phyloP scores from a whole-genome alignment of 2,888 invertebrate genomes.

The Antitype chi region DNA sequence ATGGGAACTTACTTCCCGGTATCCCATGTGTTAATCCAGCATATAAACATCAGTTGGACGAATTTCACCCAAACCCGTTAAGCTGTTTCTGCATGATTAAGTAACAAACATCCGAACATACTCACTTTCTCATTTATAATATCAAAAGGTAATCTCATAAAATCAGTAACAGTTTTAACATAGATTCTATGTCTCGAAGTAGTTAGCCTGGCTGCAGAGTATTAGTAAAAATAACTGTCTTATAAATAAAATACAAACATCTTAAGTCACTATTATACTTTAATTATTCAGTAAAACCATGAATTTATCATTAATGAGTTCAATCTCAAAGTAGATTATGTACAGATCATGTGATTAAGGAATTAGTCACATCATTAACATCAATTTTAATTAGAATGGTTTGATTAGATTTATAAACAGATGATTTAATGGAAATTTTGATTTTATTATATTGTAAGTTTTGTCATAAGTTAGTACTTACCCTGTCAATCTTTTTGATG shows the following conservation, averaged over 20 bases:
- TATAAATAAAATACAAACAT: constrained; percentile 23
- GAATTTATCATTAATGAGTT: constrained; percentile 9
- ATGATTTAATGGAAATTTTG: constrained; percentile 14
- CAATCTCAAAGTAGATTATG: constrained; percentile 11
- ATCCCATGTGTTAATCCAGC: no score
- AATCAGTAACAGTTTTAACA: not conserved
- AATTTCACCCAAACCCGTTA: no score
- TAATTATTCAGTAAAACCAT: constrained; percentile 14
- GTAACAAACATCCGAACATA: no score
- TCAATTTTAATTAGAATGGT: constrained; percentile 23
- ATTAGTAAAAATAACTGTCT: not conserved
- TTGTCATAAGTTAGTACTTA: constrained; percentile 67
- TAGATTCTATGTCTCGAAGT: not conserved
- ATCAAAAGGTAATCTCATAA: not conserved
- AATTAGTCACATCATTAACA: constrained; percentile 43
- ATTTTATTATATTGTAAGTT: not conserved
- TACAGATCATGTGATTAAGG: constrained; percentile 21
- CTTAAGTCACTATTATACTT: not conserved
- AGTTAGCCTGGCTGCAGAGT: constrained; percentile 42
- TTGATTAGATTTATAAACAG: constrained; percentile 3
- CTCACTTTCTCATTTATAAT: no score
- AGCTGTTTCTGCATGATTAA: no score
- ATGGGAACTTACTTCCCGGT: no score
- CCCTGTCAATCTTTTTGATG: constrained; percentile 78
- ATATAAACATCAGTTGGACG: no score